A percentile compares a stretch with the other conserved stretches of the same genome.
Evolutionary conservation across 2,888 invertebrate species (phyloP).

Genomic region (Drosophila anceps): DNA sequence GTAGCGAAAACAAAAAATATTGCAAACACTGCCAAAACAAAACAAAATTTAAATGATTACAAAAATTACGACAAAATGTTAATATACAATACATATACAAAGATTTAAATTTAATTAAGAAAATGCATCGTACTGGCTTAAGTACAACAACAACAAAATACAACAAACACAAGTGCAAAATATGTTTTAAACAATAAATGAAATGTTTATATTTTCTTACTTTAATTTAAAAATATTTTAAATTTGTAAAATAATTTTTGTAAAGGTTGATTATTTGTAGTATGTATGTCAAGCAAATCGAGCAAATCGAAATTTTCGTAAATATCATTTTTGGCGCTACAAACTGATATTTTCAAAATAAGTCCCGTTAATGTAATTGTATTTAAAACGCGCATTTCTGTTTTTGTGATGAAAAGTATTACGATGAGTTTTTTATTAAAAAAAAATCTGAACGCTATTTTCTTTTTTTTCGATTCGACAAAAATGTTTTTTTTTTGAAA

Average conservation of each 20-base stretch:
- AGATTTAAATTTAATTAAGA: conserved; percentile 36
- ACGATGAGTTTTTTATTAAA: conserved; percentile 37
- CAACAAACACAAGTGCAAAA: conserved; percentile 74
- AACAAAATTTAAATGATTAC: conserved; percentile 37
- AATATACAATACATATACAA: conserved; percentile 35
- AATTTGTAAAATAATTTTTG: conserved; percentile 68
- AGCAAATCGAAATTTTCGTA: conserved; percentile 28
- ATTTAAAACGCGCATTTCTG: conserved; percentile 32
- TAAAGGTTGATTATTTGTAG: conserved; percentile 60
- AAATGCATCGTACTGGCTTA: conserved; percentile 36
- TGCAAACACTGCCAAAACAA: conserved; percentile 80
- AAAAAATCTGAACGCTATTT: conserved; percentile 29
- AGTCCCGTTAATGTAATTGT: conserved; percentile 38
- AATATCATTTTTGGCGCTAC: conserved; percentile 25
- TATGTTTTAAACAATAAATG: conserved; percentile 76
- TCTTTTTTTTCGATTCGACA: conserved; percentile 18
- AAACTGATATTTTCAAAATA: conserved; percentile 48
- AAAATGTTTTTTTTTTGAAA: conserved; percentile 31
- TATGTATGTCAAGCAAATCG: conserved; percentile 24
- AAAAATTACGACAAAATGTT: conserved; percentile 40
- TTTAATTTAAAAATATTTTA: conserved; percentile 66
- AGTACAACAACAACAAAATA: conserved; percentile 56
- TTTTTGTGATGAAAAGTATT: conserved; percentile 73
- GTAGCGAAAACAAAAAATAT: conserved; percentile 50
- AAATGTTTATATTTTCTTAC: conserved; percentile 71